phyloP scores from a whole-genome alignment of 1,140 invertebrate genomes.

The Papilio aristodemus region DNA sequence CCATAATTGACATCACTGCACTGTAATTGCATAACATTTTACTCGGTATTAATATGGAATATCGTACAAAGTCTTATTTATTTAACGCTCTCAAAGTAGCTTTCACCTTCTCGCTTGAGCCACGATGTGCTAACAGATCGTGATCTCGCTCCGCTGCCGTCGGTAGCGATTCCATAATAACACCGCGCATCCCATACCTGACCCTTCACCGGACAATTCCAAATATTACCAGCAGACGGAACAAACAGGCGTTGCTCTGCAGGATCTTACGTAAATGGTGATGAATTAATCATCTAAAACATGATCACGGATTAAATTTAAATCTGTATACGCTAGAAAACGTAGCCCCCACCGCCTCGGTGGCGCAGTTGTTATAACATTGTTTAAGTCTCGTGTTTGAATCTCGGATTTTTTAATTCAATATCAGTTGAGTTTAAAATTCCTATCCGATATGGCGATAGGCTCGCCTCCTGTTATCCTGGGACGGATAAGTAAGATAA shows the following conservation, averaged over 20 bases:
- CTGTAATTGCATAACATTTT: too few species aligned
- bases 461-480: too few species aligned
- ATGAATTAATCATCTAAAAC: conserved; percentile 24
- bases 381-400: too few species aligned
- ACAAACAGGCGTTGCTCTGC: conserved; percentile 4
- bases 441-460: too few species aligned
- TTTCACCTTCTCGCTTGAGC: neutral
- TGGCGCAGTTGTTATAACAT: too few species aligned
- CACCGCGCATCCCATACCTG: conserved; percentile 20
- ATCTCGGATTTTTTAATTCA: too few species aligned
- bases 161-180: conserved; percentile 29
- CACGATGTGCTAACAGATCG: conserved; percentile 37
- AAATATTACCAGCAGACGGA: conserved; percentile 15
- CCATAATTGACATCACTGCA: too few species aligned
- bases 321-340: neutral
- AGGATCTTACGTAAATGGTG: conserved; percentile 25
- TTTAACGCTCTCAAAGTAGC: neutral
- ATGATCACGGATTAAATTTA: neutral
- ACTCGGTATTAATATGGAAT: too few species aligned
- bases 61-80: neutral
- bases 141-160: conserved; percentile 43
- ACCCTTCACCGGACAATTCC: conserved; percentile 27
- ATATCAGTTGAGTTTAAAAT: too few species aligned
- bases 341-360: too few species aligned
- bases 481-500: too few species aligned